Evolutionary conservation across 2,888 invertebrate genomes (phyloP), one percentile per base, ranked within the genome.

Genomic region (Eilema sororculum): DNA sequence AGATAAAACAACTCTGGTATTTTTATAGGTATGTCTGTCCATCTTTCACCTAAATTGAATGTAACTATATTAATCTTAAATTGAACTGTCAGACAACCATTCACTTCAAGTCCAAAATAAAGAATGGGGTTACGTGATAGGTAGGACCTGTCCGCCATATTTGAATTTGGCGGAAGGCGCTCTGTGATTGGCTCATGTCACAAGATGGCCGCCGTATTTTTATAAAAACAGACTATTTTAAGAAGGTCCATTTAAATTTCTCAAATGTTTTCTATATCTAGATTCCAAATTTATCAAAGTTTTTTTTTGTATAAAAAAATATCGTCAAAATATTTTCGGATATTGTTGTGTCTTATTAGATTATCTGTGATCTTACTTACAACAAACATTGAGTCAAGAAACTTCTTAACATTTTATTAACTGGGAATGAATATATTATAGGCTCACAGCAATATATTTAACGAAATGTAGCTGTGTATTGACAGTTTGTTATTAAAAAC

Each of bases 131-230:
- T 82, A 81, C 75, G 81, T 83, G 80, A 86, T 88, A 86, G 84
- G 86, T 86, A 87, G 68, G 78, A 77, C 69, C 69, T 62, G 60
- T 82, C 90, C 91, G 93, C 95, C 95, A 94, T 95, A 82, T 92
- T 92, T 88, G 80, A 84, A 87, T 82, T 74, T 76, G 76, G 74
- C 78, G 75, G 78, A 79, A 79, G 83, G 83, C 85, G 88, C 81
- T 81, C 79, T 85, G 85, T 90, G 89, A 95, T 95, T 95, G 95
- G 95, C 82, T 82, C 79, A 76, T 77, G 71, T 77, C 73, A 77
- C 89, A 94, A 94, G 86, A 95, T 95, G 95, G 95, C 91, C 86
- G 91, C 89, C 89, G 85, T 78, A 78, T 84, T 80, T 84, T 81
- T 84, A 74, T 83, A 83, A 82, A 81, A 82, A 82, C 84, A 80